Evolutionary conservation across 2,888 invertebrate genomes (phyloP).

Genomic region (Aleiodes alternator): DNA sequence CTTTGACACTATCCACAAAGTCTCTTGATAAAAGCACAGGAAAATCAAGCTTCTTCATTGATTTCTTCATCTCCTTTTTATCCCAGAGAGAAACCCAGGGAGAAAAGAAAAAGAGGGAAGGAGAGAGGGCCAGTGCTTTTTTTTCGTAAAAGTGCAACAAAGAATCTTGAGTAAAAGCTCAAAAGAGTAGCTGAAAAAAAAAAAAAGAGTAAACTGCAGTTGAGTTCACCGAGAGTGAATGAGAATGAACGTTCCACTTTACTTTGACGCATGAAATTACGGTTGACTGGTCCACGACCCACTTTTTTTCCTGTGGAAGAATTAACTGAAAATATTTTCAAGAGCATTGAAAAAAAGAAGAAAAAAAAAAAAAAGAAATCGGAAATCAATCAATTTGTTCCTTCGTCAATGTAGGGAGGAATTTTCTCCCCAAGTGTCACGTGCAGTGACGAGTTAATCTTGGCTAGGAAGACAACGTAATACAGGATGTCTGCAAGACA

Average conservation of each 20-base stretch:
- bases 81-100: too few relatives aligned
- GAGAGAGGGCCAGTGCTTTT: background rate
- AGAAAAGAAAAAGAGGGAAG: constrained; percentile 1
- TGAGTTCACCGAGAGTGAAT: constrained; percentile 19
- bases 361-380: too few relatives aligned
- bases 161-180: constrained; percentile 3
- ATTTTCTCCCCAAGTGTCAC: background rate
- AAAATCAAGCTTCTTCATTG: constrained; percentile 18
- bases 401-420: too few relatives aligned
- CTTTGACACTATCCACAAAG: background rate
- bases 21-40: background rate
- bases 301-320: background rate
- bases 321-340: too few relatives aligned
- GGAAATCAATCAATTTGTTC: too few relatives aligned
- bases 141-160: constrained; percentile 5
- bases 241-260: constrained; percentile 26
- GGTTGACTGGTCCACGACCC: constrained; percentile 26
- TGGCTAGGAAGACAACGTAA: background rate
- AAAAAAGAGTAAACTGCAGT: constrained; percentile 8
- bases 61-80: background rate
- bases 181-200: constrained; percentile 11
- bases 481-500: background rate
- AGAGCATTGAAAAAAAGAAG: too few relatives aligned
- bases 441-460: constrained; percentile 4
- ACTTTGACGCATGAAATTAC: constrained; percentile 33